These are phyloP conservation scores for Campoletis raptor DNA, from an alignment of 2,888 invertebrate species.

Conservation along the genomic window DNA sequence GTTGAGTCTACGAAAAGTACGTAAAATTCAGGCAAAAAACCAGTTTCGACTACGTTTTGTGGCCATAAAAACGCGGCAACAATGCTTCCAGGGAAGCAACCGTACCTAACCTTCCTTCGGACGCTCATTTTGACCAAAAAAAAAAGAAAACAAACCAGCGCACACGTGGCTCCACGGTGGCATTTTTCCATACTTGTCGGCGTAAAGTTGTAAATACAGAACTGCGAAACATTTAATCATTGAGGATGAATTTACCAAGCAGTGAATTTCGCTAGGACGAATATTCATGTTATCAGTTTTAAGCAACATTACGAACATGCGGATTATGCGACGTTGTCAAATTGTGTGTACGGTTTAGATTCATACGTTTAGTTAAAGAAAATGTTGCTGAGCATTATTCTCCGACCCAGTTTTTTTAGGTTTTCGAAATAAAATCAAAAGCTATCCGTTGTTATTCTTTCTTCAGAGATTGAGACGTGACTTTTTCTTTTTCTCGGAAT, in stretches of 20 bases:
- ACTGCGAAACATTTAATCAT: neutral
- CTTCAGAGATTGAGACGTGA: too few relatives aligned
- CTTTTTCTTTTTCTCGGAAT: too few relatives aligned
- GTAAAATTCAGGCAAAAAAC: too few relatives aligned
- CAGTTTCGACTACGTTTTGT: too few relatives aligned
- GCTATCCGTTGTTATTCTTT: too few relatives aligned
- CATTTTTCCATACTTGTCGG: neutral
- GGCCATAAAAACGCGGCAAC: too few relatives aligned
- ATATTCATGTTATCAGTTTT: neutral
- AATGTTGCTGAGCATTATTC: too few relatives aligned
- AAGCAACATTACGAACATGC: neutral
- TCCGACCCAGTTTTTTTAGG: too few relatives aligned
- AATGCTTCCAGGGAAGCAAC: too few relatives aligned
- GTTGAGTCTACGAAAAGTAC: neutral
- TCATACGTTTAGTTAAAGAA: neutral
- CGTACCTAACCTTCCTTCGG: neutral
- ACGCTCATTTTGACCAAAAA: neutral
- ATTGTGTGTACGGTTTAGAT: neutral
- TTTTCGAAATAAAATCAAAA: too few relatives aligned
- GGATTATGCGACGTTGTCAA: slow-evolving; percentile 13
- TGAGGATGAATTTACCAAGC: too few relatives aligned
- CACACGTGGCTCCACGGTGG: neutral
- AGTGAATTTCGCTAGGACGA: too few relatives aligned
- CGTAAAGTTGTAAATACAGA: neutral
- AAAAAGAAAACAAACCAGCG: neutral